Base-by-base conservation (phyloP, 2,888 invertebrate genomes). In the Papilio demoleus region DNA sequence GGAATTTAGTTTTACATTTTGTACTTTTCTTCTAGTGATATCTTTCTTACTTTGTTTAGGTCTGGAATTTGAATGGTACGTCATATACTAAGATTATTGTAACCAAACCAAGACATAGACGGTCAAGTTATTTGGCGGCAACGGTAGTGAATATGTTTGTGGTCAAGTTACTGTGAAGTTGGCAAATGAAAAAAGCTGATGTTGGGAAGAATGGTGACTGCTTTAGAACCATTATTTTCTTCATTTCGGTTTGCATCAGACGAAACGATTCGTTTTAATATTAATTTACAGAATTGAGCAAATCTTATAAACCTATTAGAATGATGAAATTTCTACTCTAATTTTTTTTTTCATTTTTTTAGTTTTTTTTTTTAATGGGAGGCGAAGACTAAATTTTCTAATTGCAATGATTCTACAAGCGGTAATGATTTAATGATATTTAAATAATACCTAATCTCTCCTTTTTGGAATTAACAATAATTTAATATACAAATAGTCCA, bases 361-460 rank as follows among this genome's bases (percentile, higher is more conserved):
- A 27, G 1, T 27, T 3, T n/a, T 50, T 50, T 27, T 50, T 27
- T 50, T 1, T 50, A 1, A 50, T 50, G 50, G 6, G 50, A 27
- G 50, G 50, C 50, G 50, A 27, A 50, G 27, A 27, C 50, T 50
- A 50, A 50, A 50, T 27, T 22, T 47, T 14, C 50, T 50, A 50
- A 50, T 27, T 50, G 50, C 50, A 27, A 27, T 14, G 50, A 50
- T 27, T 6, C 50, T 24, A 14, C 17, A 50, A 50, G 50, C 50
- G 12, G 24, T 50, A 24, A 50, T 50, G 50, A 50, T 5, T 50
- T 50, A 6, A 27, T 27, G 50, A 50, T 5, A 4, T 50, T 19
- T 27, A 24, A 11, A 14, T 50, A 50, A 53, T 24, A 53, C n/a
- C 27, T 53, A 27, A 6, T 50, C 47, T 14, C 14, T 27, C 14